Conservation (phyloP, 2,113 vertebrate species). For the Natator depressus region DNA sequence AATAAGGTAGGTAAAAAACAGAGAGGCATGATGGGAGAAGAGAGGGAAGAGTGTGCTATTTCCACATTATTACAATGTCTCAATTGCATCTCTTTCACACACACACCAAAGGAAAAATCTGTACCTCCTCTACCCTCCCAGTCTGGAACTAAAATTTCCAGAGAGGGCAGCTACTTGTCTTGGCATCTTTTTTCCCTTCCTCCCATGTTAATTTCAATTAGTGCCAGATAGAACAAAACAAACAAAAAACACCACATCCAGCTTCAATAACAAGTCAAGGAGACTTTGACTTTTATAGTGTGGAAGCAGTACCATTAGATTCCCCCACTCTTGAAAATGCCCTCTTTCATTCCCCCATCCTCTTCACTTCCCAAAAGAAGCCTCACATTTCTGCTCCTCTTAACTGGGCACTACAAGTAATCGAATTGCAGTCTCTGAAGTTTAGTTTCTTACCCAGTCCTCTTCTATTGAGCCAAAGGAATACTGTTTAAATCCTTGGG, state of each 20-base stretch:
- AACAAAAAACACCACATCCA: neutral
- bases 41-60: neutral
- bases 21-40: neutral
- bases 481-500: constrained; percentile 70
- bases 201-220: neutral
- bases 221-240: neutral
- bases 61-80: neutral
- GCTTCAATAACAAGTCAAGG: neutral
- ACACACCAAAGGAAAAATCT: neutral
- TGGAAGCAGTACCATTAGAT: neutral
- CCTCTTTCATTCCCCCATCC: neutral
- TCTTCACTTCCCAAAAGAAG: neutral
- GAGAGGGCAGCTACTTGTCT: neutral
- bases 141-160: neutral
- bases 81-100: neutral
- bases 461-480: constrained; percentile 87
- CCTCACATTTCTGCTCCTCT: accelerated
- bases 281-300: neutral
- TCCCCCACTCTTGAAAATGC: neutral
- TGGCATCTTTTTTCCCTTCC: neutral
- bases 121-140: neutral
- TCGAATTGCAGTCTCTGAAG: neutral
- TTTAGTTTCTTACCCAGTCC: constrained; percentile 88
- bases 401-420: neutral
- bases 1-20: neutral